Conservation (phyloP, 23 tunicate genomes). For the Trididemnum nubilum region DNA sequence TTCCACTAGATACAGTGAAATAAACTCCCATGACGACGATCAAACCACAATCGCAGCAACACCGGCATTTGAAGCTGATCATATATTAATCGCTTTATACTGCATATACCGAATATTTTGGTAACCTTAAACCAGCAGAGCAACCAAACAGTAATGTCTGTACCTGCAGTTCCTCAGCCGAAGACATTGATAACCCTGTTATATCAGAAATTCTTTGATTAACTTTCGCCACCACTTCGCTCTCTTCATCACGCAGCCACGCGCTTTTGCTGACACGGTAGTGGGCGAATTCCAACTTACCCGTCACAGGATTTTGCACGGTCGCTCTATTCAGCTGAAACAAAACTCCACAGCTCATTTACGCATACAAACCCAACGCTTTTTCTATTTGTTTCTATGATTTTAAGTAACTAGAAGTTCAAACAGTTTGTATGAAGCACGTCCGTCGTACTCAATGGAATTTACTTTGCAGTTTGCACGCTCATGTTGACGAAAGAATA, state of each 20-base stretch:
- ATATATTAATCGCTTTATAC: too few species aligned
- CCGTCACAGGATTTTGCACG: slow-evolving; percentile 92
- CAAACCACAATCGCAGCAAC: too few species aligned
- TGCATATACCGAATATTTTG: too few species aligned
- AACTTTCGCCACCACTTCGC: slow-evolving; percentile 36
- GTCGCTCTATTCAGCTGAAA: slow-evolving; percentile 80
- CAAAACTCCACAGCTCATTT: not conserved
- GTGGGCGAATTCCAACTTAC: slow-evolving; percentile 71
- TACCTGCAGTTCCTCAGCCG: slow-evolving; percentile 93
- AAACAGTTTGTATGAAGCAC: not conserved
- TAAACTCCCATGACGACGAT: too few species aligned
- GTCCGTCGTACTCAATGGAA: not conserved
- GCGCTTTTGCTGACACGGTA: slow-evolving; percentile 98
- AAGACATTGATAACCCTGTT: slow-evolving; percentile 74
- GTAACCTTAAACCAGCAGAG: too few species aligned
- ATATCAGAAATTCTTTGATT: slow-evolving; percentile 59
- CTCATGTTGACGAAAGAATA: too few species aligned
- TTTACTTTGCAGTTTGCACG: too few species aligned
- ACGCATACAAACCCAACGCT: not conserved
- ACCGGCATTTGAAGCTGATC: too few species aligned
- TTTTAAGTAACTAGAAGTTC: not conserved
- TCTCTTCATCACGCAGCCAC: slow-evolving; percentile 69
- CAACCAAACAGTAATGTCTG: too few species aligned
- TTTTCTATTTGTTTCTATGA: not conserved
- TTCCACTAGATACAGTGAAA: too few species aligned